Evolutionary conservation across 2,113 vertebrate genomes (phyloP).

Genomic region (Gallinago paraguaiae): DNA sequence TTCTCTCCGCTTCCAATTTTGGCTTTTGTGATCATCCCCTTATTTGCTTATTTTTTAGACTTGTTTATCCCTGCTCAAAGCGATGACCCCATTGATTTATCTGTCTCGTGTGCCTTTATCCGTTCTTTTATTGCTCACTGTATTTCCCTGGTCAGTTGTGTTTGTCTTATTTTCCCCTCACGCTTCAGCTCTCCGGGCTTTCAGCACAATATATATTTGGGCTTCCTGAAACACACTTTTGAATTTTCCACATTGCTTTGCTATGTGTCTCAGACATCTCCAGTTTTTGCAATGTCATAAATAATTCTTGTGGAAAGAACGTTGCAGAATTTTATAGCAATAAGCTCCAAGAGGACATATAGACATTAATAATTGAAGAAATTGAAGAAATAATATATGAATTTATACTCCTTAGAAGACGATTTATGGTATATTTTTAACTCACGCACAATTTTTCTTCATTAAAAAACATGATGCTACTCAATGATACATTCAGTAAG

Average conservation of each 20-base stretch:
- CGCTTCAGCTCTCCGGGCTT: not conserved
- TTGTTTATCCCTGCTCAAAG: constrained; percentile 12
- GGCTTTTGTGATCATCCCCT: not conserved
- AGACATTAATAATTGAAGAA: constrained; percentile 46
- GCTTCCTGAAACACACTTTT: not conserved
- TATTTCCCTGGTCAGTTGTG: not conserved
- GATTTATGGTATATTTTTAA: not conserved
- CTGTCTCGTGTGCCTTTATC: not conserved
- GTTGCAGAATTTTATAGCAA: not conserved
- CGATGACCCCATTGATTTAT: constrained; percentile 33
- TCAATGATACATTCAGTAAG: not conserved
- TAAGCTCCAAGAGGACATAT: not conserved
- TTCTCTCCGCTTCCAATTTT: constrained; percentile 9
- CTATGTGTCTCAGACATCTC: not conserved
- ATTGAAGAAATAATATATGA: constrained; percentile 19
- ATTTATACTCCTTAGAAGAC: not conserved
- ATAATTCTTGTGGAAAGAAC: constrained; percentile 34
- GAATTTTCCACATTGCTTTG: not conserved
- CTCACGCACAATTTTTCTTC: not conserved
- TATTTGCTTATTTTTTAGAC: constrained; percentile 38
- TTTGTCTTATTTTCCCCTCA: not conserved
- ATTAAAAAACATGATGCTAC: not conserved
- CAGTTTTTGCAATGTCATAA: not conserved
- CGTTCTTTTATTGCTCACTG: not conserved
- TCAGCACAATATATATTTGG: not conserved